These are phyloP conservation scores for rabbit (Oryctolagus cuniculus) DNA, from an alignment of 2,113 vertebrate species.

Conservation along the genomic window mOryCun1.1 NC_091432.1:118613501-118614000, in stretches of 20 bases:
- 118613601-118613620: conserved; percentile 4
- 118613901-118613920: neutral
- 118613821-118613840: neutral
- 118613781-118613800: neutral
- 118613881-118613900: neutral
- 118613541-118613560: conserved; percentile 40
- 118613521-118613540: conserved; percentile 50
- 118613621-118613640: conserved; percentile 30
- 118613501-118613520: neutral
- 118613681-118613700: neutral
- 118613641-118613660: neutral
- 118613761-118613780: neutral
- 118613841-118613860: neutral
- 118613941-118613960: neutral
- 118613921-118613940: no score
- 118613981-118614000: no score
- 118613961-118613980: neutral
- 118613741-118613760: neutral
- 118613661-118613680: conserved; percentile 14
- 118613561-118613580: conserved; percentile 63
- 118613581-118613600: conserved; percentile 29
- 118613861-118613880: neutral
- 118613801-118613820: neutral
- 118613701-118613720: neutral
- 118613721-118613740: neutral